Evolutionary conservation across 2,797 vertebrate genomes (phyloP).

Genomic region (Anguilla megastoma): DNA sequence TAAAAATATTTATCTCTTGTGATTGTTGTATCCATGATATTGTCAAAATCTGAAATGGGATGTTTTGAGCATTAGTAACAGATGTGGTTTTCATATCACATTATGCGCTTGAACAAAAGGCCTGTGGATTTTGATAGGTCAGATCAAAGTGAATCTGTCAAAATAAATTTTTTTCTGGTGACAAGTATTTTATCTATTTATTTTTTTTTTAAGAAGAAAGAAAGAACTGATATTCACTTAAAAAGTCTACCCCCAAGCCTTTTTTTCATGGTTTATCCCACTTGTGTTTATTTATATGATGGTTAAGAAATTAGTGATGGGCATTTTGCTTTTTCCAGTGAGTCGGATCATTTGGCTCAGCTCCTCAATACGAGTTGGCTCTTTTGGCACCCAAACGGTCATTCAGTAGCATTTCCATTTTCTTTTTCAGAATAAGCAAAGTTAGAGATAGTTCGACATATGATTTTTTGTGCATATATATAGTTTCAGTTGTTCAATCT

Average conservation of each 20-base stretch:
- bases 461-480: too few relatives aligned
- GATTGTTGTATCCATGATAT: constrained; percentile 19
- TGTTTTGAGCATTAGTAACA: constrained; percentile 49
- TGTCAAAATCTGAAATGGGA: constrained; percentile 23
- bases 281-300: constrained; percentile 19
- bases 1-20: constrained; percentile 8
- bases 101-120: constrained; percentile 50
- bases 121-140: constrained; percentile 49
- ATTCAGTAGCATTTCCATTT: too few relatives aligned
- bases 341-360: too few relatives aligned
- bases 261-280: constrained; percentile 36
- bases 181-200: constrained; percentile 43
- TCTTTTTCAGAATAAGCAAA: too few relatives aligned
- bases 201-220: constrained; percentile 43
- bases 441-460: too few relatives aligned
- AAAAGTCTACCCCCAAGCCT: constrained; percentile 51
- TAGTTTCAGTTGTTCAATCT: too few relatives aligned
- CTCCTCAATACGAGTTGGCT: too few relatives aligned
- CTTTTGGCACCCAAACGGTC: too few relatives aligned
- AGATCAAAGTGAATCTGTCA: constrained; percentile 58
- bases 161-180: constrained; percentile 57
- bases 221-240: constrained; percentile 41
- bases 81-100: constrained; percentile 49
- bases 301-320: background rate
- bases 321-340: too few relatives aligned